phyloP scores from a whole-genome alignment of 2,888 invertebrate genomes.

The Aphodius granarius region DNA sequence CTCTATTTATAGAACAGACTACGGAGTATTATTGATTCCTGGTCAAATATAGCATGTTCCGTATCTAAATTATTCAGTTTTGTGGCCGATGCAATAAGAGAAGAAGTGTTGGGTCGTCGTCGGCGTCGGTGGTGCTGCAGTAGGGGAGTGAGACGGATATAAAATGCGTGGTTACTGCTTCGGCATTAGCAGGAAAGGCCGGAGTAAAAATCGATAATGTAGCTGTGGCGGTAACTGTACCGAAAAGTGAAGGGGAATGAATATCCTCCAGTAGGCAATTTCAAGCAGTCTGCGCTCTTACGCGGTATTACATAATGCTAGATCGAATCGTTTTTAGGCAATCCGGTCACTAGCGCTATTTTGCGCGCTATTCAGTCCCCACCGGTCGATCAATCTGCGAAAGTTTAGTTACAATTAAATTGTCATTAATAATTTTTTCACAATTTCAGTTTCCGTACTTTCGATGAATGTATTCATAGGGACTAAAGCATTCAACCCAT shows the following conservation, averaged over 20 bases:
- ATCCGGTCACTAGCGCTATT: neutral
- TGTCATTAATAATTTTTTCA: neutral
- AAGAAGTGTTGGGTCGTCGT: neutral
- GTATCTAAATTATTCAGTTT: constrained; percentile 3
- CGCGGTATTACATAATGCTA: neutral
- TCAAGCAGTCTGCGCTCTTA: neutral
- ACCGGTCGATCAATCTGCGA: neutral
- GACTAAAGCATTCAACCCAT: too few species aligned
- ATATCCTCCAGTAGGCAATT: constrained; percentile 3
- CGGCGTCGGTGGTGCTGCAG: neutral
- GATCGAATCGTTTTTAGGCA: neutral
- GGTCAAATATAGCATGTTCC: neutral
- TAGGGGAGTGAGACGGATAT: neutral
- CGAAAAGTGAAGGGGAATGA: constrained; percentile 12
- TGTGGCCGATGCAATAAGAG: neutral
- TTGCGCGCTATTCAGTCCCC: neutral
- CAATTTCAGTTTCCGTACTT: too few species aligned
- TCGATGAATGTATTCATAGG: too few species aligned
- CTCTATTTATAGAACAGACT: neutral
- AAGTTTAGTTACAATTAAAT: neutral
- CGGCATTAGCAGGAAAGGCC: neutral
- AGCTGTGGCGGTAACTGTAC: constrained; percentile 2
- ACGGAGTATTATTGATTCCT: neutral
- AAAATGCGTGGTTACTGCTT: neutral
- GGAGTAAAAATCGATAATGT: neutral